Evolutionary conservation across 1,140 invertebrate genomes (phyloP), one percentile per base, ranked within the genome.

Genomic region (Heliconius melpomene): DNA sequence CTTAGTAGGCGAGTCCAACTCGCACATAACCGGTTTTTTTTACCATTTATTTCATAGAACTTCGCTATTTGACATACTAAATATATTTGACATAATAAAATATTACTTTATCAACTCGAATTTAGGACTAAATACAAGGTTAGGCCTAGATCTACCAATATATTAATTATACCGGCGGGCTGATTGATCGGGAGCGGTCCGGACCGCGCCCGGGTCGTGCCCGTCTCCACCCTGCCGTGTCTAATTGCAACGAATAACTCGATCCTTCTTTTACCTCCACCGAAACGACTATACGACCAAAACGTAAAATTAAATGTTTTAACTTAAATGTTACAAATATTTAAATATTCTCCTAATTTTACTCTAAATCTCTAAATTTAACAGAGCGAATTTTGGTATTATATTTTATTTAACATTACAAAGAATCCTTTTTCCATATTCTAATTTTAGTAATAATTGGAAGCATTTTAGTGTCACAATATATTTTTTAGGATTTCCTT

Each of bases 121-220:
- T n/a, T n/a, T n/a, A n/a, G n/a, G n/a, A n/a, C n/a, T n/a, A 66
- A 66, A 66, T 26, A 54, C 46, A 73, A 74, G 26, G 71, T 80
- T 84, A 84, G 82, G 70, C n/a, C 38, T 72, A 54, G 70, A 80
- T 46, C 50, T 66, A 66, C 80, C 80, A 83, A 85, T 88, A 88
- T 89, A 90, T 90, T 89, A 90, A 89, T 89, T 90, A 88, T 82
- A 71, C 18, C 50, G 79, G 83, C 84, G 85, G 83, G 74, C 83
- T 85, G 89, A 90, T 89, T 90, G 86, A 90, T 88, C 85, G 85
- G 82, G 77, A 81, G 72, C 60, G 81, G 80, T 75, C 74, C 71
- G 75, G 82, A 81, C 82, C 82, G 84, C 88, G 79, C 85, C 83
- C 82, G 81, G 77, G 82, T 83, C 83, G 83, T 85, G 85, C 88